Base-by-base conservation (phyloP, 2,797 vertebrate species). In the Heteromormyrus szaboi region DNA sequence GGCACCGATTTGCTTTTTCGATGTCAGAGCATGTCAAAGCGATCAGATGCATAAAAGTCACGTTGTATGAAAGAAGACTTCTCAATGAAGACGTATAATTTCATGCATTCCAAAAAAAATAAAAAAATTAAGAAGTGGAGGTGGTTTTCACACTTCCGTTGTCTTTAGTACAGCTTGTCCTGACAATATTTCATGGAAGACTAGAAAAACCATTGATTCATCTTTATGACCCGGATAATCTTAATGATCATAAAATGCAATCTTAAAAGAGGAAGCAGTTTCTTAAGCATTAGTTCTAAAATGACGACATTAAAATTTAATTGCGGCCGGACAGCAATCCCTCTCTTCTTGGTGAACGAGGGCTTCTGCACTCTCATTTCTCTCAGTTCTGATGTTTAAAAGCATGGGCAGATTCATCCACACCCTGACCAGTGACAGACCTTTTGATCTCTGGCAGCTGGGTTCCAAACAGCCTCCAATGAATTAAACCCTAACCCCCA, bases 211-310 rank as follows among this genome's bases (percentile, higher is more conserved):
- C 22, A 41, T 86, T 86, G 51, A 14, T 86, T 86, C 85, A 86
- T 59, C 33, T 86, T 86, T 56, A 86, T 86, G 51, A 19, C 17
- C 85, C 12, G 33, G 29, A 56, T 86, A 54, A 56, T 56, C 53
- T 44, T 86, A 59, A 56, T 56, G 50, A 86, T 56, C 85, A 54
- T 85, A 85, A 81, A 85, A 85, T 85, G 85, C 17, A 56, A 50
- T 86, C 29, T 53, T 56, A 56, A 56, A 56, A 86, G 85, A 56
- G 85, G 53, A 19, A 86, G 33, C 17, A 59, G 51, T 54, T 56
- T 56, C 51, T 56, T 59, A 33, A 41, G 85, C 29, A 56, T 56
- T n/a, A 56, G 9, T 59, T 86, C 53, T 56, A 41, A 56, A 86
- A 86, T 17, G 51, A 56, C 19, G 51, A 59, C 85, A 41, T 54